Evolutionary conservation across 2,113 vertebrate genomes (phyloP).

Genomic region (Ophthalmolycus amberensis): DNA sequence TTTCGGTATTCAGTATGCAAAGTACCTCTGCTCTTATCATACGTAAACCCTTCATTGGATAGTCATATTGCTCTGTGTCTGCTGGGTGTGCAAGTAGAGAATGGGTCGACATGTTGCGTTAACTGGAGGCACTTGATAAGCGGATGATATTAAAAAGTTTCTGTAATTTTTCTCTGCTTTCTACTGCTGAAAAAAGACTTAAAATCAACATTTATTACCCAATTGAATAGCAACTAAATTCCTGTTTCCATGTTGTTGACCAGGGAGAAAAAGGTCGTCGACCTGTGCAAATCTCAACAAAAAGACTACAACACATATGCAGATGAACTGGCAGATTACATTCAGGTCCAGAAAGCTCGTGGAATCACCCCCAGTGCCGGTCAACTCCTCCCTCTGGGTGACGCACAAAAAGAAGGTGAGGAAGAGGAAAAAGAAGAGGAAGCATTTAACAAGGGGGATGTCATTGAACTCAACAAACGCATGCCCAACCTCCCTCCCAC

Average conservation of each 20-base stretch:
- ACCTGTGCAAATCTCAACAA: constrained; percentile 82
- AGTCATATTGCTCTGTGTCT: neutral
- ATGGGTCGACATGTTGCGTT: neutral
- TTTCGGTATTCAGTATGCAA: neutral
- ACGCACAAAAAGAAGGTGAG: constrained; percentile 46
- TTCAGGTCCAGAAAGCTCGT: constrained; percentile 86
- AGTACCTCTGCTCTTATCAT: neutral
- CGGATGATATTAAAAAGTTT: neutral
- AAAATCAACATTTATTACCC: neutral
- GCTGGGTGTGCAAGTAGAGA: neutral
- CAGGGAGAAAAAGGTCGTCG: constrained; percentile 84
- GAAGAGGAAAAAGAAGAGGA: constrained; percentile 36
- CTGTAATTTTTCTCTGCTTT: neutral
- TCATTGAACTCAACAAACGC: neutral
- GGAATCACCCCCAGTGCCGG: constrained; percentile 81
- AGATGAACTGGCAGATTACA: constrained; percentile 87
- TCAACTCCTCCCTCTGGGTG: constrained; percentile 51
- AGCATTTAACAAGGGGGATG: constrained; percentile 1
- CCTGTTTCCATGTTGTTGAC: constrained; percentile 32
- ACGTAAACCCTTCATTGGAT: neutral
- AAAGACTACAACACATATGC: constrained; percentile 85
- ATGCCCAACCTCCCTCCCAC: neutral
- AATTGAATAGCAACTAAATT: neutral
- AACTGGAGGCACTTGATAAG: neutral
- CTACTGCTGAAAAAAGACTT: neutral